Base-by-base conservation (phyloP, 2,888 invertebrate genomes). In the Xylophagus ater region DNA sequence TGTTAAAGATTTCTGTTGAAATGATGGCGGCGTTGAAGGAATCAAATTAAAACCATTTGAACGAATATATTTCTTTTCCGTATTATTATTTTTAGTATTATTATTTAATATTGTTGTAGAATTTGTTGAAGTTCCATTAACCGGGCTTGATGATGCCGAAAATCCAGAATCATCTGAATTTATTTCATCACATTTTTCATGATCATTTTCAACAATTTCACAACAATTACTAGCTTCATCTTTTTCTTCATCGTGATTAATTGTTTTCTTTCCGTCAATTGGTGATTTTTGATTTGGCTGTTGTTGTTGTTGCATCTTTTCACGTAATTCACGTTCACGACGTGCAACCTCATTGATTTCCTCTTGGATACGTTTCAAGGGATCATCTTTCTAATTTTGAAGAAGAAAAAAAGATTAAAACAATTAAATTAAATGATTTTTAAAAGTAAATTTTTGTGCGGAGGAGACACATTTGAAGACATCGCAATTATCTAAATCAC, bases 331-430 rank as follows among this genome's bases (percentile, higher is more conserved):
- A 55, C 81, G 73, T 64, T 92, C 92, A 48, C 88, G 72, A 55
- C 84, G 78, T 37, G 81, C 80, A 43, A 85, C 86, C 66, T 86
- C 84, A 54, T 81, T 78, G 53, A 92, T 88, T 72, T 92, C 90
- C 57, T 80, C 76, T 66, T 90, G 89, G 60, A 92, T 87, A 60
- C 87, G 76, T 55, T 76, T 74, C 54, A 84, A 69, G 47, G 82
- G 82, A 65, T 79, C 78, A 58, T 79, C 73, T 63, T 76, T 76
- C 61, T 73, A 70, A 60, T 49, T 67, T 63, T 69, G 72, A 67
- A 33, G 66, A 68, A 55, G 54, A 52, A 57, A 52, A 34, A 49
- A 56, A 58, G n/a, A n/a, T n/a, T n/a, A n/a, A n/a, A n/a, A n/a
- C n/a, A n/a, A n/a, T n/a, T n/a, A n/a, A n/a, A n/a, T n/a, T n/a